A percentile compares a stretch with the other conserved stretches of the same genome.
These are phyloP conservation scores for Margaritifera margaritifera DNA, from an alignment of 2,888 invertebrate species.

Conservation along the genomic window DNA sequence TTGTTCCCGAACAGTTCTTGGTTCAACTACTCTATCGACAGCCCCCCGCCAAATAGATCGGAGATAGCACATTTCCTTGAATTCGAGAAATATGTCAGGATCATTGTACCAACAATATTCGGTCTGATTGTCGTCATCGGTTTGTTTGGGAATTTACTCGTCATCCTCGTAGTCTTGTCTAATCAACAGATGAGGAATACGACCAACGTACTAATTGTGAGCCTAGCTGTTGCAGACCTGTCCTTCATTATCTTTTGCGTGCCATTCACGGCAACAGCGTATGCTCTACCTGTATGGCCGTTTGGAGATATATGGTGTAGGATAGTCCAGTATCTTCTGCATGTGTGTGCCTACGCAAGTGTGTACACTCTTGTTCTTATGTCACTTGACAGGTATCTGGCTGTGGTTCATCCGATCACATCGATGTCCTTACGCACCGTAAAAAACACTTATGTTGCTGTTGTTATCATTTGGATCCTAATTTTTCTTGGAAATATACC, in stretches of 20 bases:
- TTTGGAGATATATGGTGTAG: conserved; percentile 93
- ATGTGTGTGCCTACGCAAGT: conserved; percentile 93
- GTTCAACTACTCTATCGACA: too few relatives aligned
- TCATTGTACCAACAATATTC: conserved; percentile 79
- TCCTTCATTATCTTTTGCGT: conserved; percentile 94
- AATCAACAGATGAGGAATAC: conserved; percentile 94
- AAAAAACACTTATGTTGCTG: conserved; percentile 85
- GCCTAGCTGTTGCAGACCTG: conserved; percentile 90
- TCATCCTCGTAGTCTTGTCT: conserved; percentile 89
- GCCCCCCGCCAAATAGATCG: too few relatives aligned
- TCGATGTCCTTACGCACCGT: conserved; percentile 90
- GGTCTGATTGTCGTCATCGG: conserved; percentile 90
- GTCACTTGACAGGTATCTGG: conserved; percentile 91
- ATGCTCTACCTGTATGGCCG: conserved; percentile 89
- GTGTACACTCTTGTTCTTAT: conserved; percentile 95
- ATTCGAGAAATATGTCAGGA: conserved; percentile 53
- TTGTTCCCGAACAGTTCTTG: too few relatives aligned
- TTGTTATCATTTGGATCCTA: conserved; percentile 85
- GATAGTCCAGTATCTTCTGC: conserved; percentile 91
- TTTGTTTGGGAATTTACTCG: conserved; percentile 90
- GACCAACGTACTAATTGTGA: conserved; percentile 92
- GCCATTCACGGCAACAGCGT: conserved; percentile 93
- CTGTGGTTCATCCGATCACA: conserved; percentile 92
- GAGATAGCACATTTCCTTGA: conserved; percentile 18
- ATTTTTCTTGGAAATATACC: conserved; percentile 75